phyloP scores from a whole-genome alignment of 1,140 invertebrate genomes.

The Drosophila sucinea region DNA sequence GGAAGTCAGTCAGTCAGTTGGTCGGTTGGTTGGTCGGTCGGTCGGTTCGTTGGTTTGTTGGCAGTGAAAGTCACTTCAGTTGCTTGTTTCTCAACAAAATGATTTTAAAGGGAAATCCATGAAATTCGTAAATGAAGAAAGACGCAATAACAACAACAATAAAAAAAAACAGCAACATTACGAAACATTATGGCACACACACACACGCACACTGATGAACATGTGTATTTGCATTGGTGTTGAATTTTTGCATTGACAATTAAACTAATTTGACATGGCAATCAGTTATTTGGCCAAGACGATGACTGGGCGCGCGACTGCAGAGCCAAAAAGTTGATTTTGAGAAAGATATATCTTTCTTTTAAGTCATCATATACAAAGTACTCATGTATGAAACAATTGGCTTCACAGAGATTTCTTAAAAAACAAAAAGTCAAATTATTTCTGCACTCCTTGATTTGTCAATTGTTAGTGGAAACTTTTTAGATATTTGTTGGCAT shows the following conservation, averaged over 20 bases:
- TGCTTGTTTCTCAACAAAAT: slow-evolving; percentile 75
- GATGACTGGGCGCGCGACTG: slow-evolving; percentile 1
- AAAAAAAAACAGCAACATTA: slow-evolving; percentile 50
- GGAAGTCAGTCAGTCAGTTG: slow-evolving; percentile 53
- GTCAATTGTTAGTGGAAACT: neutral
- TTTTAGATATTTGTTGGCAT: neutral
- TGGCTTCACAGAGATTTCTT: too few relatives aligned
- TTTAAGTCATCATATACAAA: slow-evolving; percentile 12
- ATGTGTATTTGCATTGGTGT: slow-evolving; percentile 36
- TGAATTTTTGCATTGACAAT: slow-evolving; percentile 68
- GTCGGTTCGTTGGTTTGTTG: slow-evolving; percentile 40
- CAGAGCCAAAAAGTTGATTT: neutral
- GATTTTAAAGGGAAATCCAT: slow-evolving; percentile 76
- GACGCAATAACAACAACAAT: slow-evolving; percentile 50
- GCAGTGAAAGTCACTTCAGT: slow-evolving; percentile 78
- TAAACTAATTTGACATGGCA: slow-evolving; percentile 77
- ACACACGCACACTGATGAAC: neutral
- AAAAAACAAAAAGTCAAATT: too few relatives aligned
- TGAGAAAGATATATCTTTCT: slow-evolving; percentile 15
- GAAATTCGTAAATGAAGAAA: slow-evolving; percentile 78
- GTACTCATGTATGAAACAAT: slow-evolving; percentile 26
- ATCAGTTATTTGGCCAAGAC: slow-evolving; percentile 42
- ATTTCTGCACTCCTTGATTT: neutral
- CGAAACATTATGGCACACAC: slow-evolving; percentile 61
- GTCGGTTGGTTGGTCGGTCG: slow-evolving; percentile 16